phyloP scores from a whole-genome alignment of 2,888 invertebrate species.

The Miltochrista miniata region DNA sequence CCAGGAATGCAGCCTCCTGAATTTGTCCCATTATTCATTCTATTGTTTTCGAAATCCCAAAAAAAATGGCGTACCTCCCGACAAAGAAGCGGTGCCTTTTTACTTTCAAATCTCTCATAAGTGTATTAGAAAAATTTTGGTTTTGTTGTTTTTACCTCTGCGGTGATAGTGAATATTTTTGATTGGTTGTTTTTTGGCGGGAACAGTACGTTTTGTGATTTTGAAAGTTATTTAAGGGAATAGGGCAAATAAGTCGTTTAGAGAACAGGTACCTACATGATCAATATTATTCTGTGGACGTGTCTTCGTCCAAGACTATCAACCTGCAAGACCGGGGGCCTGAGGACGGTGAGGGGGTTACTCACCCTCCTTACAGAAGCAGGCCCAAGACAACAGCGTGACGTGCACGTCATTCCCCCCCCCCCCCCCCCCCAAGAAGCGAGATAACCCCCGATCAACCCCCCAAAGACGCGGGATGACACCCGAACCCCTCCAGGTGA shows the following conservation, averaged over 20 bases:
- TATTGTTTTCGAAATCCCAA: constrained; percentile 79
- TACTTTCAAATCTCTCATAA: constrained; percentile 67
- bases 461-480: too few relatives aligned
- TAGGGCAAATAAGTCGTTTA: neutral
- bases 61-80: constrained; percentile 61
- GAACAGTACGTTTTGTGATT: constrained; percentile 13
- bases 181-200: constrained; percentile 33
- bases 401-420: too few relatives aligned
- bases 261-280: too few relatives aligned
- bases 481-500: too few relatives aligned
- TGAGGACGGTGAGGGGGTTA: too few relatives aligned
- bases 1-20: constrained; percentile 67
- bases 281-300: too few relatives aligned
- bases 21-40: constrained; percentile 62
- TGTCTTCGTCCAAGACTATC: too few relatives aligned
- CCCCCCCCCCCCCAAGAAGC: too few relatives aligned
- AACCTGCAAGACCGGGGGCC: too few relatives aligned
- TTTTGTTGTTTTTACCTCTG: constrained; percentile 58
- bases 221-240: constrained; percentile 12
- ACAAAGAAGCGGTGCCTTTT: constrained; percentile 75
- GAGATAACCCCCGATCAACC: too few relatives aligned
- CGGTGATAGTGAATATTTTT: constrained; percentile 47
- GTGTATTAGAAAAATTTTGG: constrained; percentile 69
- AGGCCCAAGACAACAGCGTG: too few relatives aligned
- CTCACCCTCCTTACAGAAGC: too few relatives aligned